A percentile compares a stretch with the other conserved stretches of the same genome.
Evolutionary conservation across 2,113 vertebrate species (phyloP).

Genomic region (Stigmatopora argus): DNA sequence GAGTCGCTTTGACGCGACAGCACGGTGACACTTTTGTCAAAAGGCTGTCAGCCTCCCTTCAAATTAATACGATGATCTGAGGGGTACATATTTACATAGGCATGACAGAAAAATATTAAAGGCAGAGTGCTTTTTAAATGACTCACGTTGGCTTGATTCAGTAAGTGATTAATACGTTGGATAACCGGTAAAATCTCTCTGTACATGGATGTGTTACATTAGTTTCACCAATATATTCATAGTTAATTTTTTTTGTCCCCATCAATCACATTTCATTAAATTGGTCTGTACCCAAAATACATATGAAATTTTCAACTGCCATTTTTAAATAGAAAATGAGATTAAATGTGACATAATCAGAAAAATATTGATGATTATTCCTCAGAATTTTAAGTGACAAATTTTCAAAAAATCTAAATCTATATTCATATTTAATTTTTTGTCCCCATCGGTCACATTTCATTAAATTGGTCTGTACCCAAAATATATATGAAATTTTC

Average conservation of each 20-base stretch:
- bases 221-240: conserved; percentile 4
- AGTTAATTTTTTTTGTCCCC: conserved; percentile 5
- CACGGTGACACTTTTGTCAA: conserved; percentile 23
- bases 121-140: conserved; percentile 14
- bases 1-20: conserved; percentile 39
- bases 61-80: conserved; percentile 32
- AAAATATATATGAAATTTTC: too few relatives aligned
- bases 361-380: neutral
- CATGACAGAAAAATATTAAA: neutral
- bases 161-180: conserved; percentile 24
- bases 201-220: conserved; percentile 4
- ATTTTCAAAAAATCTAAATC: too few relatives aligned
- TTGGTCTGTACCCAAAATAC: neutral
- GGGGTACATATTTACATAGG: conserved; percentile 19
- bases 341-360: neutral
- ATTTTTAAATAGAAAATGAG: neutral
- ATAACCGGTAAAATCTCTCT: conserved; percentile 19
- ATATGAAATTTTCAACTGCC: neutral
- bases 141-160: conserved; percentile 13
- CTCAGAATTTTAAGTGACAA: neutral
- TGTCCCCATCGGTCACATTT: too few relatives aligned
- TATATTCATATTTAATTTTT: too few relatives aligned
- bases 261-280: neutral
- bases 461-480: too few relatives aligned
- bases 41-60: conserved; percentile 34